A percentile compares a stretch with the other conserved stretches of the same genome.
phyloP scores from a whole-genome alignment of 2,888 invertebrate species.

The Drosophila pseudotakahashii region DNA sequence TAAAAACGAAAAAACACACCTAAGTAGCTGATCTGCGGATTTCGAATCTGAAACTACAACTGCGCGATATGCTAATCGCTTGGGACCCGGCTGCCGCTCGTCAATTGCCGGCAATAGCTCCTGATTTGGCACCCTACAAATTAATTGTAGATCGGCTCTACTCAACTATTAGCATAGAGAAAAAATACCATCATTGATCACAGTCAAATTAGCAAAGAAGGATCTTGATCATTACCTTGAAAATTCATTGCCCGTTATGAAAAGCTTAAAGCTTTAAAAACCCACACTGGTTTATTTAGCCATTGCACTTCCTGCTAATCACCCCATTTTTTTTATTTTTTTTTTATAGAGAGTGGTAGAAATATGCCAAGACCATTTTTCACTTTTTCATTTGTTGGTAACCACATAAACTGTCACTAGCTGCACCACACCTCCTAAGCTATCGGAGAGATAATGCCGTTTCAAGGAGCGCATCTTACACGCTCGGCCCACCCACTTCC shows the following conservation, averaged over 20 bases:
- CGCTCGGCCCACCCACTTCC: slow-evolving; percentile 24
- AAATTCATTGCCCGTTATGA: background rate
- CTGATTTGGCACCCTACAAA: slow-evolving; percentile 26
- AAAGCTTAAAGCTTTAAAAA: background rate
- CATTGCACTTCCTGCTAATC: background rate
- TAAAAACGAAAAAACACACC: slow-evolving; percentile 43
- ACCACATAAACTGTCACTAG: slow-evolving; percentile 10
- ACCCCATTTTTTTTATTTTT: background rate
- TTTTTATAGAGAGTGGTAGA: background rate
- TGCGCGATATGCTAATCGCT: slow-evolving; percentile 40
- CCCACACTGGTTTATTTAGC: background rate
- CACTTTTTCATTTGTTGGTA: background rate
- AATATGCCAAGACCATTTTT: slow-evolving; percentile 1
- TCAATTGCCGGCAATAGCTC: slow-evolving; percentile 38
- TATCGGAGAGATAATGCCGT: slow-evolving; percentile 16
- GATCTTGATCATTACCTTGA: background rate
- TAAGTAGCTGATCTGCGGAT: slow-evolving; percentile 36
- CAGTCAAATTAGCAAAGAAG: background rate
- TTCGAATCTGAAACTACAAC: slow-evolving; percentile 35
- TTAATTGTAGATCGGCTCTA: background rate
- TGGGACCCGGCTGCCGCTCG: slow-evolving; percentile 4
- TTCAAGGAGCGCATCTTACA: slow-evolving; percentile 16
- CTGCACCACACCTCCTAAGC: slow-evolving; percentile 2
- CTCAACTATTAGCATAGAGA: background rate
- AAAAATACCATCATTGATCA: background rate